Conservation (phyloP, 2,888 invertebrate genomes). For the Xestia ashworthii region DNA sequence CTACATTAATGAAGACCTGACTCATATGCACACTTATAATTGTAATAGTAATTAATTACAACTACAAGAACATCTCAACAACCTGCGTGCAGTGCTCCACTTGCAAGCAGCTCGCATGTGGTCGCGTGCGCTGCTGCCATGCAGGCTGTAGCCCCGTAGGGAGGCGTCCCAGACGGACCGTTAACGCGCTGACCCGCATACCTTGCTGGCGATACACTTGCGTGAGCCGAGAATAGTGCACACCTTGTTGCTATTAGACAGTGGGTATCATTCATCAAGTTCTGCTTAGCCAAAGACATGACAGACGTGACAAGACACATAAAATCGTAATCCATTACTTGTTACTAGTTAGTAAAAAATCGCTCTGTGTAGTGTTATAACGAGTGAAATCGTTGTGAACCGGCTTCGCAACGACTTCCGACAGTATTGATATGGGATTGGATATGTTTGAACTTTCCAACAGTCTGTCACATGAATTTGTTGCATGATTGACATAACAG, state of each 20-base stretch:
- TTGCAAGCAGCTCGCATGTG: conserved; percentile 11
- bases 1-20: background rate
- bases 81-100: conserved; percentile 22
- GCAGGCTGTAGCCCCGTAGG: conserved; percentile 18
- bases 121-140: conserved; percentile 32
- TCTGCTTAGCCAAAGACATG: background rate
- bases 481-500: background rate
- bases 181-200: conserved; percentile 55
- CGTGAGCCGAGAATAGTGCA: background rate
- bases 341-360: no score
- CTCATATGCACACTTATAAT: background rate
- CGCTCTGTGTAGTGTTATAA: no score
- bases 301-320: no score
- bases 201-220: conserved; percentile 24
- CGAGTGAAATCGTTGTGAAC: no score
- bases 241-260: background rate
- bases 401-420: no score
- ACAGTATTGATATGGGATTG: no score
- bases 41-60: background rate
- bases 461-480: background rate
- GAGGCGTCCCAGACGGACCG: conserved; percentile 38
- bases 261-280: background rate
- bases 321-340: no score
- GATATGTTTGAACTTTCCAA: background rate
- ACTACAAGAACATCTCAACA: background rate